Conservation (phyloP, 2,113 vertebrate genomes). For the Mobula hypostoma region DNA sequence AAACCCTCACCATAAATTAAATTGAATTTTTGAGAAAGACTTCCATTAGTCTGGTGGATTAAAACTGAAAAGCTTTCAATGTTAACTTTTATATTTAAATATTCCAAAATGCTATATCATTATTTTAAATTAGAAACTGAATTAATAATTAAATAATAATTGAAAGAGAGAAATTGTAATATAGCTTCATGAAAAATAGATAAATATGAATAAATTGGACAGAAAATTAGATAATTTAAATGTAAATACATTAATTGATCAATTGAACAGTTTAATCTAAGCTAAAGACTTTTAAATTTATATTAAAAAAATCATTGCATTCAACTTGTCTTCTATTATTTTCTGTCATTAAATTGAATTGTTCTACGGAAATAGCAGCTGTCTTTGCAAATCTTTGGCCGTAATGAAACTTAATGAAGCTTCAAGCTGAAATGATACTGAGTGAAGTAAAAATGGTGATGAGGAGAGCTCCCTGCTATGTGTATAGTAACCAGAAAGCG, state of each 20-base stretch:
- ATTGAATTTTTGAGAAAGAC: background rate
- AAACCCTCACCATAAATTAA: background rate
- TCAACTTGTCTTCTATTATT: constrained; percentile 29
- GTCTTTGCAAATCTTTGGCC: background rate
- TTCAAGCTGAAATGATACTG: background rate
- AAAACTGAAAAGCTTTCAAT: constrained; percentile 1
- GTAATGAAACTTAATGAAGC: constrained; percentile 1
- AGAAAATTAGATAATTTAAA: constrained; percentile 37
- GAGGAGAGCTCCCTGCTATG: background rate
- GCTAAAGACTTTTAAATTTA: constrained; percentile 30
- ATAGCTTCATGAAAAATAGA: constrained; percentile 28
- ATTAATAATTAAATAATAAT: constrained; percentile 33
- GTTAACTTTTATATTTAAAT: constrained; percentile 19
- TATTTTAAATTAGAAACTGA: constrained; percentile 23
- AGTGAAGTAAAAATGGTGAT: background rate
- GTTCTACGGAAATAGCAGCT: constrained; percentile 23
- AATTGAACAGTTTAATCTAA: constrained; percentile 35
- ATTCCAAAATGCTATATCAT: constrained; percentile 32
- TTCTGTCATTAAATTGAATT: constrained; percentile 27
- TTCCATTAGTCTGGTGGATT: background rate
- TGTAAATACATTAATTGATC: constrained; percentile 36
- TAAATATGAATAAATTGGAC: constrained; percentile 32
- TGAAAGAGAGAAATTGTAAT: constrained; percentile 14
- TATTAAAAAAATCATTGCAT: constrained; percentile 22
- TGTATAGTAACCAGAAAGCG: background rate